Conservation (phyloP, 2,888 invertebrate species). For the Drosophila tripunctata region DNA sequence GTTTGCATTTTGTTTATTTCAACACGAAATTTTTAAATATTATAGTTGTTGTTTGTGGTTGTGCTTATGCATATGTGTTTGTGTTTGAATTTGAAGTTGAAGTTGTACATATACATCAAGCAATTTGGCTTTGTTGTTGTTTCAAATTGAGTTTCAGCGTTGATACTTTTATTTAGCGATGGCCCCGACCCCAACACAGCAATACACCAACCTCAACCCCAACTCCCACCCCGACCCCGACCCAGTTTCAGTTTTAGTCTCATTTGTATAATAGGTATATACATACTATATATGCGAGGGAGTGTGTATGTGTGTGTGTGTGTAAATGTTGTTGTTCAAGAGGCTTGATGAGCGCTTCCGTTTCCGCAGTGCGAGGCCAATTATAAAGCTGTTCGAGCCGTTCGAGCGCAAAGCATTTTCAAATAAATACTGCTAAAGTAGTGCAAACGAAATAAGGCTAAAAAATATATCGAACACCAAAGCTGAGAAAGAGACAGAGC, state of each 20-base stretch:
- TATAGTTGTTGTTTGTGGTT: constrained; percentile 28
- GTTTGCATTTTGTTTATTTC: constrained; percentile 29
- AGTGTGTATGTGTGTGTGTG: constrained; percentile 19
- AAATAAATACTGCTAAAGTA: constrained; percentile 34
- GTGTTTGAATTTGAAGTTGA: background rate
- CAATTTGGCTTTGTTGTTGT: constrained; percentile 52
- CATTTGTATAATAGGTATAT: constrained; percentile 39
- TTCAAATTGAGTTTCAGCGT: constrained; percentile 71
- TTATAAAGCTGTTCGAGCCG: constrained; percentile 73
- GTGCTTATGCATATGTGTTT: constrained; percentile 11
- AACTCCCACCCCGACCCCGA: background rate
- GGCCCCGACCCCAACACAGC: constrained; percentile 1
- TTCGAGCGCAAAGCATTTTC: constrained; percentile 63
- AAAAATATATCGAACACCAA: constrained; percentile 44
- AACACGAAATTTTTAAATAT: constrained; percentile 53
- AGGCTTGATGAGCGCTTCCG: constrained; percentile 74
- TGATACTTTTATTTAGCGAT: constrained; percentile 65
- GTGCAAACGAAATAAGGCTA: constrained; percentile 34
- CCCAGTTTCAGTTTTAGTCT: constrained; percentile 23
- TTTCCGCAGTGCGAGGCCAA: constrained; percentile 71
- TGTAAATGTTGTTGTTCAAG: constrained; percentile 37
- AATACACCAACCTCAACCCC: background rate
- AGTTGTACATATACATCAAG: constrained; percentile 37
- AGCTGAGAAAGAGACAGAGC: background rate
- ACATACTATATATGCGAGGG: constrained; percentile 19